Conservation (phyloP, 2,113 vertebrate genomes). For the Narcine bancroftii region DNA sequence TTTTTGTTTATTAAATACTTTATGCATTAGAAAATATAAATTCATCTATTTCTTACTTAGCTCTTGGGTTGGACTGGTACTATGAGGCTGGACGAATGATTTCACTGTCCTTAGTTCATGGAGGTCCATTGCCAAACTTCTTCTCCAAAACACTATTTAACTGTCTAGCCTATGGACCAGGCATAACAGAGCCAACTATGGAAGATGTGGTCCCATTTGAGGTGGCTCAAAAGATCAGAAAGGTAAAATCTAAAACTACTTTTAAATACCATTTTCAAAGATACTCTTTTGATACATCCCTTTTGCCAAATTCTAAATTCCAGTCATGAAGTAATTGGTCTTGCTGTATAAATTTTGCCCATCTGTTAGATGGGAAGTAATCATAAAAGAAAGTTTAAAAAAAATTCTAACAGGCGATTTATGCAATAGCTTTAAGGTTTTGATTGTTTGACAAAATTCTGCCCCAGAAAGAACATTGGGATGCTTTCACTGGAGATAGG, state of each 20-base stretch:
- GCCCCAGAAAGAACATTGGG: not conserved
- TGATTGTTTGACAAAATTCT: not conserved
- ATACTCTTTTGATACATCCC: not conserved
- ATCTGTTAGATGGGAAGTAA: not conserved
- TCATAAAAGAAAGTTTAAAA: not conserved
- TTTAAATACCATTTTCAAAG: not conserved
- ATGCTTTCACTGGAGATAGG: not conserved
- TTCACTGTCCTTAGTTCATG: slow-evolving; percentile 67
- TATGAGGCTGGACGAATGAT: slow-evolving; percentile 71
- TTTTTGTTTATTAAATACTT: not conserved
- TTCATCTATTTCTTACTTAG: slow-evolving; percentile 47
- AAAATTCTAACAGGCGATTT: not conserved
- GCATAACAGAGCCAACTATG: slow-evolving; percentile 56
- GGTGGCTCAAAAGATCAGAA: slow-evolving; percentile 54
- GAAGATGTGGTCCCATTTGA: slow-evolving; percentile 62
- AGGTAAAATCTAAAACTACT: slow-evolving; percentile 49
- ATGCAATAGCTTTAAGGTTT: not conserved
- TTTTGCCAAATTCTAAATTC: not conserved
- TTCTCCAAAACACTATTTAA: slow-evolving; percentile 76
- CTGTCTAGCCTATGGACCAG: slow-evolving; percentile 62
- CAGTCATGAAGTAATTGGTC: not conserved
- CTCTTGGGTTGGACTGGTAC: slow-evolving; percentile 61
- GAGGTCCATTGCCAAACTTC: slow-evolving; percentile 69
- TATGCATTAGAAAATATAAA: slow-evolving; percentile 32
- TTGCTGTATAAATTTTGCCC: not conserved